These are phyloP conservation scores for Tokudaia muenninki DNA, from an alignment of 2,797 vertebrate genomes.

Conservation along the genomic window DNA sequence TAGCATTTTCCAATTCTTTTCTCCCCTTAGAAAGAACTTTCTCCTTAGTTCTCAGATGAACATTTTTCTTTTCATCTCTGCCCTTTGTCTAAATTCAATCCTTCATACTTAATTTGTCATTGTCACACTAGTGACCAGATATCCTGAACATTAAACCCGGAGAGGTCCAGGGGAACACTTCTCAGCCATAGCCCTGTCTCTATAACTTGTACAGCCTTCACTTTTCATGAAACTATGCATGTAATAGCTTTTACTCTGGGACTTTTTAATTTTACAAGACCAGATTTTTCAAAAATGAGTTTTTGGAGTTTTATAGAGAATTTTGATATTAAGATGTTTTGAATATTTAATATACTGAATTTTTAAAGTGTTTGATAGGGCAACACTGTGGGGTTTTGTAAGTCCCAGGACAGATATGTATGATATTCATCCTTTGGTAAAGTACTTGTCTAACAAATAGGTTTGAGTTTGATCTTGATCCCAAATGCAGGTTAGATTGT, in stretches of 20 bases:
- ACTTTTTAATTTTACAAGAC: too few relatives aligned
- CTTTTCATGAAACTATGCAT: too few relatives aligned
- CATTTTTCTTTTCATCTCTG: not conserved
- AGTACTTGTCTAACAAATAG: not conserved
- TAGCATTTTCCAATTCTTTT: not conserved
- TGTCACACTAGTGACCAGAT: too few relatives aligned
- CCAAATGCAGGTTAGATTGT: not conserved
- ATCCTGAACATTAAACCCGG: too few relatives aligned
- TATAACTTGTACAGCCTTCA: too few relatives aligned
- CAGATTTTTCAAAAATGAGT: too few relatives aligned
- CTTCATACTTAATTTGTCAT: not conserved
- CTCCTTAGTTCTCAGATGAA: not conserved
- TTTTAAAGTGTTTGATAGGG: too few relatives aligned
- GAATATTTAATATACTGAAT: too few relatives aligned
- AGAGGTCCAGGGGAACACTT: not conserved
- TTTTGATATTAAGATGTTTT: not conserved
- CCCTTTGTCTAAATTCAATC: not conserved
- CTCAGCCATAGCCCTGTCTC: too few relatives aligned
- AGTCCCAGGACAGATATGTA: not conserved
- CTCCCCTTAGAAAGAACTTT: not conserved
- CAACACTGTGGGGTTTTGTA: too few relatives aligned
- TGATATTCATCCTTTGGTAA: not conserved
- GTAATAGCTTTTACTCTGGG: too few relatives aligned
- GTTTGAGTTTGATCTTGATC: not conserved
- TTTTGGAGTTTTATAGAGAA: not conserved